Evolutionary conservation across 2,797 vertebrate species (phyloP).

Genomic region (Gallinago stenura): DNA sequence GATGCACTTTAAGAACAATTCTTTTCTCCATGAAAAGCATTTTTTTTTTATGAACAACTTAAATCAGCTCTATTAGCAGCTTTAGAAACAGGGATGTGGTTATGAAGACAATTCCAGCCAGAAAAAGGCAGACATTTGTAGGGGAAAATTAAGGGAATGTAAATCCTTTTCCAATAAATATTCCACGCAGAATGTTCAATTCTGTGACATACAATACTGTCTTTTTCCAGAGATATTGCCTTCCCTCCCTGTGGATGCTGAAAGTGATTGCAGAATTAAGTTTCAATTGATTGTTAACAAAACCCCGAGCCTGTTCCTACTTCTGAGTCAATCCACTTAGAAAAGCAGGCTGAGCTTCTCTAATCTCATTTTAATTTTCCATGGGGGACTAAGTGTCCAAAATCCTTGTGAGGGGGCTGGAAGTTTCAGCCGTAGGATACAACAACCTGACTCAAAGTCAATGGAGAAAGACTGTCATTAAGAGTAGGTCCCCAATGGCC

Average conservation of each 20-base stretch:
- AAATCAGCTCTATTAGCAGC: constrained; percentile 43
- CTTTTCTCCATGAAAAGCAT: background rate
- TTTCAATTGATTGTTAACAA: constrained; percentile 68
- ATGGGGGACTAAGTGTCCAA: constrained; percentile 23
- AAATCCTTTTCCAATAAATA: constrained; percentile 67
- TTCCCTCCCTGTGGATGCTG: constrained; percentile 58
- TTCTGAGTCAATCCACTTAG: constrained; percentile 68
- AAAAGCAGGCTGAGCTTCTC: constrained; percentile 53
- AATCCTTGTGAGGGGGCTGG: constrained; percentile 12
- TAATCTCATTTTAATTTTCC: constrained; percentile 72
- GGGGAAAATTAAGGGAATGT: constrained; percentile 37
- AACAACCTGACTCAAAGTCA: background rate
- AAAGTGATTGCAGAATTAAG: constrained; percentile 47
- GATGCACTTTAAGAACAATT: constrained; percentile 37
- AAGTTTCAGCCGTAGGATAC: constrained; percentile 18
- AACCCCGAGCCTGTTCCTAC: constrained; percentile 42
- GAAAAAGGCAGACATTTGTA: constrained; percentile 32
- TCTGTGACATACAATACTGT: constrained; percentile 45
- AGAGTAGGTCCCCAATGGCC: background rate
- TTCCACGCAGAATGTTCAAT: constrained; percentile 52
- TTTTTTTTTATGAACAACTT: constrained; percentile 7
- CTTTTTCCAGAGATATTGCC: constrained; percentile 56
- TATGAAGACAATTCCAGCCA: constrained; percentile 23
- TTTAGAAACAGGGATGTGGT: constrained; percentile 19
- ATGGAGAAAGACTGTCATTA: background rate